Evolutionary conservation across 2,113 vertebrate species (phyloP).

Genomic region (Tachycineta bicolor): DNA sequence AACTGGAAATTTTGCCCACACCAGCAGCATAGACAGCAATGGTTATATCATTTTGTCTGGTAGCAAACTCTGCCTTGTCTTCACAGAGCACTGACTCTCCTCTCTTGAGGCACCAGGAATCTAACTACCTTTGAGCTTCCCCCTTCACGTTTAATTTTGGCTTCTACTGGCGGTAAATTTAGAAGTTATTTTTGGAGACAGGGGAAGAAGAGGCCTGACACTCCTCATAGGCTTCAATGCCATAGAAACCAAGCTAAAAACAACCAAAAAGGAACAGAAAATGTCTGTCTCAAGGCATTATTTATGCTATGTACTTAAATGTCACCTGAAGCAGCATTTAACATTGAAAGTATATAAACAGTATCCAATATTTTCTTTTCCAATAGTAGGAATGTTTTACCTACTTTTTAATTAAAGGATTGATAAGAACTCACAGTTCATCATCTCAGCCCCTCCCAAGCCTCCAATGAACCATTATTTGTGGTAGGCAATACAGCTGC

Average conservation of each 20-base stretch:
- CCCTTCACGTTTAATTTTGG: background rate
- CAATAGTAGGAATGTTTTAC: background rate
- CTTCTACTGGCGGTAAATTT: constrained; percentile 4
- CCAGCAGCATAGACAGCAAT: background rate
- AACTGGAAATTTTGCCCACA: background rate
- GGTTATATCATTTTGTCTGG: background rate
- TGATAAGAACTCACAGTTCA: background rate
- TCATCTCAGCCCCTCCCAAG: background rate
- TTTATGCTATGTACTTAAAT: background rate
- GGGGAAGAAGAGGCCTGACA: constrained; percentile 13
- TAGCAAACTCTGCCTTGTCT: background rate
- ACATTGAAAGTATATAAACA: background rate
- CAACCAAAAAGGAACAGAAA: constrained; percentile 28
- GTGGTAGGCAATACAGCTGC: background rate
- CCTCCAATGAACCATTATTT: background rate
- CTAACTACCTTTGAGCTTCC: background rate
- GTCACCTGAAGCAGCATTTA: background rate
- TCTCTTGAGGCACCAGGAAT: background rate
- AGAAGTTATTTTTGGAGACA: constrained; percentile 43
- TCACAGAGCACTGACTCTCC: background rate
- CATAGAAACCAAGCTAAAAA: constrained; percentile 60
- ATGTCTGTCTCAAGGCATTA: background rate
- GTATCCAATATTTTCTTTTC: background rate
- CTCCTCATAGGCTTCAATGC: constrained; percentile 15
- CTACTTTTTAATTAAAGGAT: background rate